Conservation (phyloP, 2,888 invertebrate genomes). For the Abscondita cerata region DNA sequence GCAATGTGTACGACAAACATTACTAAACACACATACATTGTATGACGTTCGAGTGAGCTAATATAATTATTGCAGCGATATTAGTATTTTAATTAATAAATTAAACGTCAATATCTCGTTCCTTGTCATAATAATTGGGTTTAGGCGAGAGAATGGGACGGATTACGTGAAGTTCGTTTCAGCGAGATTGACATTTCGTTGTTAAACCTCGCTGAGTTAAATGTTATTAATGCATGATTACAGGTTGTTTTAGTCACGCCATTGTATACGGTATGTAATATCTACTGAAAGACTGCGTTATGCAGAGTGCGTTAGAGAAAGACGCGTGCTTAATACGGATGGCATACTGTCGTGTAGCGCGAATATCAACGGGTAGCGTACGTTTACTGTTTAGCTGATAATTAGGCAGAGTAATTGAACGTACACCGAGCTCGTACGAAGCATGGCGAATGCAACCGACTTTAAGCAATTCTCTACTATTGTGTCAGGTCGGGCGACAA, state of each 20-base stretch:
- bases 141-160: no score
- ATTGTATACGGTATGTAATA: slow-evolving; percentile 38
- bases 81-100: slow-evolving; percentile 35
- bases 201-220: slow-evolving; percentile 47
- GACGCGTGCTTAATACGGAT: slow-evolving; percentile 37
- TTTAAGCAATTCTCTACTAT: slow-evolving; percentile 46
- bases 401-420: slow-evolving; percentile 56
- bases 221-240: slow-evolving; percentile 52
- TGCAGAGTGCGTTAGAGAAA: slow-evolving; percentile 36
- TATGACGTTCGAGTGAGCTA: slow-evolving; percentile 37
- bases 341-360: slow-evolving; percentile 37
- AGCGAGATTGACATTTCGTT: slow-evolving; percentile 47
- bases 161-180: slow-evolving; percentile 35
- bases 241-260: slow-evolving; percentile 43
- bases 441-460: slow-evolving; percentile 41
- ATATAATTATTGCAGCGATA: slow-evolving; percentile 38
- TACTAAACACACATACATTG: slow-evolving; percentile 29
- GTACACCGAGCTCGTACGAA: slow-evolving; percentile 45
- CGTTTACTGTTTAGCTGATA: slow-evolving; percentile 54
- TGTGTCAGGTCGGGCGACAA: slow-evolving; percentile 51
- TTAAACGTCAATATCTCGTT: slow-evolving; percentile 25
- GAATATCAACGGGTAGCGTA: slow-evolving; percentile 49
- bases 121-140: slow-evolving; percentile 6
- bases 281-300: slow-evolving; percentile 25
- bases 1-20: slow-evolving; percentile 21